Conservation (phyloP, 2,888 invertebrate genomes). For the Cephus runcator region DNA sequence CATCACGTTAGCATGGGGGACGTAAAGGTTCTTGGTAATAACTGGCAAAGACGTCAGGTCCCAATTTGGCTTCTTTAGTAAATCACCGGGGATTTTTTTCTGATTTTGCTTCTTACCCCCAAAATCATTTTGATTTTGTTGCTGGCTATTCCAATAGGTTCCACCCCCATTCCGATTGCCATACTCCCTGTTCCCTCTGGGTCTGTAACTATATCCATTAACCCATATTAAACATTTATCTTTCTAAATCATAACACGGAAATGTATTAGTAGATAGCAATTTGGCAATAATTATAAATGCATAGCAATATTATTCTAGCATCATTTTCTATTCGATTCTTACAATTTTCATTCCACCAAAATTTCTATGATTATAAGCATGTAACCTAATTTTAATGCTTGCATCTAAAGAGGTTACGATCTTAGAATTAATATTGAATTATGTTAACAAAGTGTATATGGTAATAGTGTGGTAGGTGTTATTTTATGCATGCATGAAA, state of each 20-base stretch:
- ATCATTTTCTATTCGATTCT: neutral
- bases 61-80: conserved; percentile 86
- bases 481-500: neutral
- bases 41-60: conserved; percentile 79
- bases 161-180: conserved; percentile 54
- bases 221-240: neutral
- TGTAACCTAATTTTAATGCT: neutral
- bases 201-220: conserved; percentile 27
- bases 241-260: neutral
- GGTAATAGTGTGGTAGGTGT: neutral
- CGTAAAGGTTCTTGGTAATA: conserved; percentile 93
- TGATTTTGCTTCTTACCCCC: conserved; percentile 52
- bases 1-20: conserved; percentile 80
- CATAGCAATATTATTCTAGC: neutral
- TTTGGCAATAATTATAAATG: neutral
- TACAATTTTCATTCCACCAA: neutral
- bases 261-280: neutral
- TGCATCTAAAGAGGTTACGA: too few relatives aligned
- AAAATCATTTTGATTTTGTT: conserved; percentile 44
- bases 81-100: conserved; percentile 77
- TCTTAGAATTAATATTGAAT: too few relatives aligned
- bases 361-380: neutral
- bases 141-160: conserved; percentile 61
- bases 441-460: too few relatives aligned
- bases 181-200: conserved; percentile 59